These are phyloP conservation scores for Alauda arvensis DNA, from an alignment of 2,797 vertebrate genomes.

Conservation along the genomic window DNA sequence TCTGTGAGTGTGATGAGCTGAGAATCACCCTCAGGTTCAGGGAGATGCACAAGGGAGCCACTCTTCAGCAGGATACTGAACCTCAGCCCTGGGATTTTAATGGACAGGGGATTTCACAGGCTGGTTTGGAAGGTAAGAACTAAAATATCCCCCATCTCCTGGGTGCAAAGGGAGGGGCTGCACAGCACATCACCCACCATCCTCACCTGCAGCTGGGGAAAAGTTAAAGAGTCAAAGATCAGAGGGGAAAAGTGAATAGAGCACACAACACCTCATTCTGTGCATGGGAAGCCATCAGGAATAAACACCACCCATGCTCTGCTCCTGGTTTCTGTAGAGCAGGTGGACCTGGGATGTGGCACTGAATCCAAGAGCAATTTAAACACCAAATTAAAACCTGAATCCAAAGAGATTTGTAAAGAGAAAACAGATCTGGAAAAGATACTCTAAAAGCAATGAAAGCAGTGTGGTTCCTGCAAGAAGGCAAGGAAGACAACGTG, in stretches of 20 bases:
- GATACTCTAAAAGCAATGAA: background rate
- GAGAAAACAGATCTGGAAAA: background rate
- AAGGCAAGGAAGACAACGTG: background rate
- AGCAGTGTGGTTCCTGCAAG: background rate
- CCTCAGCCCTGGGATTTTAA: background rate
- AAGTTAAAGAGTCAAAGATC: background rate
- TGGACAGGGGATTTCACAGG: background rate
- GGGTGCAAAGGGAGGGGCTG: background rate
- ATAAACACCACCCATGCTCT: background rate
- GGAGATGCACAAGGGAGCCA: background rate
- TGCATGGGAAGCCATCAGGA: background rate
- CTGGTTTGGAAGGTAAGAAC: background rate
- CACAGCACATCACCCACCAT: background rate
- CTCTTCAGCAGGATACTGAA: accelerated
- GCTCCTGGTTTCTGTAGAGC: background rate
- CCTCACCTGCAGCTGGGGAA: background rate
- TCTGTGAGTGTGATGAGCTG: background rate
- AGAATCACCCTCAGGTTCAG: background rate
- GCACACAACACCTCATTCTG: background rate
- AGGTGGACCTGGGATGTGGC: background rate
- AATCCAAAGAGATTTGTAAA: background rate
- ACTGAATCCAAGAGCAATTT: accelerated
- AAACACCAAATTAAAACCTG: background rate
- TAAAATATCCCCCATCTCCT: background rate
- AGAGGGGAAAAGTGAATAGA: background rate